Conservation (phyloP, 2,797 vertebrate species). For the Setipinna tenuifilis region DNA sequence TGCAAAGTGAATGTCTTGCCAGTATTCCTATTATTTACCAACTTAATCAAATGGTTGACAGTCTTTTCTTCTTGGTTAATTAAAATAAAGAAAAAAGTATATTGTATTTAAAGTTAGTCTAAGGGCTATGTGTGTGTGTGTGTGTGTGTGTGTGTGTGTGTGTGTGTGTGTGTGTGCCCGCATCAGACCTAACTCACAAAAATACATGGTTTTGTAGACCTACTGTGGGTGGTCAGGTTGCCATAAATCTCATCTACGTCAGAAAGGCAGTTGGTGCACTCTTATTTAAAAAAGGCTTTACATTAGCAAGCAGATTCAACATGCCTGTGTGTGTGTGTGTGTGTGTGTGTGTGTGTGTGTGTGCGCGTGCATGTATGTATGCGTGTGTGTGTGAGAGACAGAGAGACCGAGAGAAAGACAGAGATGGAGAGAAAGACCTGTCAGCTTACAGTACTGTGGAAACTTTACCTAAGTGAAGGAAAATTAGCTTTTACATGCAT, state of each 20-base stretch:
- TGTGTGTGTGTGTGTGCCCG: constrained; percentile 24
- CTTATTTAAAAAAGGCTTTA: constrained; percentile 18
- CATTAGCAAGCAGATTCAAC: neutral
- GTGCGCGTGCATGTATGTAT: constrained; percentile 10
- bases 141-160: constrained; percentile 16
- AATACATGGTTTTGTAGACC: constrained; percentile 37
- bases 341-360: constrained; percentile 3
- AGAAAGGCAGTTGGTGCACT: constrained; percentile 27
- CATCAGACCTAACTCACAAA: neutral
- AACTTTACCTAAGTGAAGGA: neutral
- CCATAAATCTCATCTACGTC: constrained; percentile 28
- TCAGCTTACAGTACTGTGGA: neutral
- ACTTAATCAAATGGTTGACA: too few relatives aligned
- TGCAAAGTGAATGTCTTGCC: neutral
- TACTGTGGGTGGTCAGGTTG: constrained; percentile 49
- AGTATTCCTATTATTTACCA: neutral
- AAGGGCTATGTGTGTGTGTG: constrained; percentile 3
- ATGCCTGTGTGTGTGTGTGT: neutral
- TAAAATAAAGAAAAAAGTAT: neutral
- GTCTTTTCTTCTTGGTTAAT: neutral
- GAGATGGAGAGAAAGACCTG: neutral
- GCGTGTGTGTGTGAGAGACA: constrained; percentile 14
- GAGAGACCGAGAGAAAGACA: neutral
- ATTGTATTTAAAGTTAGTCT: neutral
- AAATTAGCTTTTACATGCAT: neutral